Percentiles rank a stretch among this genome's conserved stretches.
Conservation (phyloP, 92 coral and sea anemone genomes). For the Umimayanthus kanabou region DNA sequence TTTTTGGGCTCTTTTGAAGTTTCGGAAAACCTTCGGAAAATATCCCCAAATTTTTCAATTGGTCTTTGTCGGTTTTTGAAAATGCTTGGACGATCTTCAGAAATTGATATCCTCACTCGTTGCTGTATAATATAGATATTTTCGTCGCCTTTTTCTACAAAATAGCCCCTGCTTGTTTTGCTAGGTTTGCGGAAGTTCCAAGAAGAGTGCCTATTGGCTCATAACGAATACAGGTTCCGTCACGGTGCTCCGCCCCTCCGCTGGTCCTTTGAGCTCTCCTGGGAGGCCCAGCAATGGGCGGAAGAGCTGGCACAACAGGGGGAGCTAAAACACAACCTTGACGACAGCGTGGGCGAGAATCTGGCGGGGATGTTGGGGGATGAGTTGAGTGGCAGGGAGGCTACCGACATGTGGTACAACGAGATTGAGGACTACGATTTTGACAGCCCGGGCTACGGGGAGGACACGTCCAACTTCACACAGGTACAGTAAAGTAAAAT, state of each 20-base stretch:
- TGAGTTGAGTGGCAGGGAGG: constrained; percentile 87
- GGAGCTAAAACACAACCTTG: constrained; percentile 86
- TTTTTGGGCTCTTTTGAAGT: no score
- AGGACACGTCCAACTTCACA: constrained; percentile 93
- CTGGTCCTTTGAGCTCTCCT: constrained; percentile 93
- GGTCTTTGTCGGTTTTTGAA: no score
- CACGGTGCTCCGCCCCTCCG: constrained; percentile 91
- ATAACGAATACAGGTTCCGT: constrained; percentile 86
- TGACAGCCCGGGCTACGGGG: constrained; percentile 77
- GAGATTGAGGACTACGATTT: constrained; percentile 88
- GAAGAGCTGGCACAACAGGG: constrained; percentile 83
- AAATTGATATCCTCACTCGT: no score
- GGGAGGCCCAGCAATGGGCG: constrained; percentile 99
- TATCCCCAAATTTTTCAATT: no score
- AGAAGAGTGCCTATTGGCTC: constrained; percentile 89
- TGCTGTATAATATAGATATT: no score
- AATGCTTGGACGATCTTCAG: no score
- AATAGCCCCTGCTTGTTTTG: neutral
- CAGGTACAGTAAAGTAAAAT: constrained; percentile 59
- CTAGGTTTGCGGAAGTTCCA: constrained; percentile 93
- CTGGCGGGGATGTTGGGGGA: constrained; percentile 95
- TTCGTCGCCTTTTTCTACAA: neutral
- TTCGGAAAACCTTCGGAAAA: no score
- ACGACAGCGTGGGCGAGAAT: constrained; percentile 92
- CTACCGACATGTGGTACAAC: constrained; percentile 95